Evolutionary conservation across 2,797 vertebrate species (phyloP), one percentile per base, ranked within the genome.

Genomic region (Spinus pinus): DNA sequence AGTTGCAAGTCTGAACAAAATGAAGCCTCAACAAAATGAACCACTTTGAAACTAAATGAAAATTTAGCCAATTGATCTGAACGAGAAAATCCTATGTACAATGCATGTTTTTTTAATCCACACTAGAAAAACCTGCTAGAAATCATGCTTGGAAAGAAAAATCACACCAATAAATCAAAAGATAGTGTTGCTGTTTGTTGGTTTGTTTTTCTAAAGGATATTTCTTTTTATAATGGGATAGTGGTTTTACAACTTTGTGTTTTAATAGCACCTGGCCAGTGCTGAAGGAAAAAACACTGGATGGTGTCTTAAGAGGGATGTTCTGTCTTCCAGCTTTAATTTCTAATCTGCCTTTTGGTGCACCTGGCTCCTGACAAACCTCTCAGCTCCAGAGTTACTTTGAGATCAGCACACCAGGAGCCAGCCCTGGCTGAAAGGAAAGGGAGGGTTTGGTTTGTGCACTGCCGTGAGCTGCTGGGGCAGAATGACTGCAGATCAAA

Each of bases 31-130:
- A 94, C 70, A 64, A 95, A 97, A 95, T 58, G 92, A 97, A 92
- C 89, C 87, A 94, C 90, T 96, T 83, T 49, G 93, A 97, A 97
- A 95, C 47, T 44, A 96, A 98, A 97, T 95, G 95, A 97, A 96
- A 98, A 95, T 96, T 92, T 87, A 95, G 90, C 90, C 97, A 97
- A 97, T 87, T 97, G 95, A 96, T 95, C 86, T 67, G 83, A 95
- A 95, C 19, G 10, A 91, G 75, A 94, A 86, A 84, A 93, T 82
- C 78, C 86, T 84, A 33, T 3, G 27, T 71, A 88, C 75, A 92
- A 47, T 33, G 24, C 54, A 65, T 30, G 31, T 3, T 28, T 20
- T 54, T 75, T 58, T 33, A 14, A 72, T 61, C 51, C 71, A 67
- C 67, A 51, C 75, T 18, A 60, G 42, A 73, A 50, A 90, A 85